A percentile compares a stretch with the other conserved stretches of the same genome.
Evolutionary conservation across 2,113 vertebrate species (phyloP).

Genomic region (Bubo blakistoni): DNA sequence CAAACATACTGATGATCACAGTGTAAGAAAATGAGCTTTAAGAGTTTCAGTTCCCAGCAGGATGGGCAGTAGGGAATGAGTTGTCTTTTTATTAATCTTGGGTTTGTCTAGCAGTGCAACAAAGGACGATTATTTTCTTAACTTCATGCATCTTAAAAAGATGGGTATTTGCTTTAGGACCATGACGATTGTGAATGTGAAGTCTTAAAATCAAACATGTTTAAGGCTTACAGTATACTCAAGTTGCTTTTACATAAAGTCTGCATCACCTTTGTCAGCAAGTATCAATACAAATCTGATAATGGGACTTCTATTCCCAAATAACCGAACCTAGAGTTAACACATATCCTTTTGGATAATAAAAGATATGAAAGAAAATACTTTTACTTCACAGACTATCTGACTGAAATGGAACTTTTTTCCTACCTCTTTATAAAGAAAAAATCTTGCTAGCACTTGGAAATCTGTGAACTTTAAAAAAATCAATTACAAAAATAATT

Average conservation of each 20-base stretch:
- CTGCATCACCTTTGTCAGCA: background rate
- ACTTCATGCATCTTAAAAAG: background rate
- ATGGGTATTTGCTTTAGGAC: background rate
- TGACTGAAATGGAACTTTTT: background rate
- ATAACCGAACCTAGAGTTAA: background rate
- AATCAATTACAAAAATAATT: background rate
- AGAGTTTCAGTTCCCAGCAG: rapidly evolving
- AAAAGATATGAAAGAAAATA: background rate
- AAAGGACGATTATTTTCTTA: background rate
- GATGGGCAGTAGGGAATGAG: background rate
- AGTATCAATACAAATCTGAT: background rate
- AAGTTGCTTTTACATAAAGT: background rate
- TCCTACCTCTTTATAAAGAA: background rate
- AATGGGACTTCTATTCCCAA: background rate
- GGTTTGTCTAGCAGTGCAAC: background rate
- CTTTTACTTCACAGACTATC: background rate
- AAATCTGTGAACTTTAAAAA: background rate
- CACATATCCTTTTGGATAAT: background rate
- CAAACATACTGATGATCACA: background rate
- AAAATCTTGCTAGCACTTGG: background rate
- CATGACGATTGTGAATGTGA: rapidly evolving
- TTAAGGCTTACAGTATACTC: background rate
- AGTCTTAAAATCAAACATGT: background rate
- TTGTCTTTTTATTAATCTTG: background rate
- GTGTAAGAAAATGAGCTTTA: background rate